Evolutionary conservation across 2,888 invertebrate species (phyloP), one percentile per base, ranked within the genome.

Genomic region (Scaptomyza reducta): DNA sequence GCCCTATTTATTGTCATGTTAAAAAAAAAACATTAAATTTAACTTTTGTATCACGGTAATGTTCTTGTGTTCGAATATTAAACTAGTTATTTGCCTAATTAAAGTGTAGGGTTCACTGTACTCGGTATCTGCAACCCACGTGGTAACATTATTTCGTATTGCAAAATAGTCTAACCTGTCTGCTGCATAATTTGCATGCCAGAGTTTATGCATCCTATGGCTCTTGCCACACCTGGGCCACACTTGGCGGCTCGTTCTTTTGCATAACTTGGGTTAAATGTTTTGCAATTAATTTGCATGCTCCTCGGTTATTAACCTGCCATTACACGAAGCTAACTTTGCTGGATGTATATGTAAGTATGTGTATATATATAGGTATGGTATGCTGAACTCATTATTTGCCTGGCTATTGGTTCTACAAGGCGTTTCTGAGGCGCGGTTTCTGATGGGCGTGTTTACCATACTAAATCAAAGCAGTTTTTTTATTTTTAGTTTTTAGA

Each of bases 281-380:
- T 67, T 87, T 89, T 62, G 88, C 88, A 78, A 84, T 89, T 84
- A 88, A 89, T 87, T 84, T 81, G 81, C 82, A 66, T 73, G 83
- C 83, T 68, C 63, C 82, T 59, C 83, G 88, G 88, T 84, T 89
- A 82, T 84, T 84, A 84, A 87, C 82, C 83, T 71, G 68, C 86
- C 85, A 81, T 56, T 68, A 16, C 16, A 65, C 61, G 58, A 60
- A 38, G 38, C 25, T 47, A 59, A 57, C 55, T 29, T 35, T 40
- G 38, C 22, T 22, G 27, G 47, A 14, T 42, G 27, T 13, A 13
- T 22, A 22, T 22, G 22, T 22, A 22, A 22, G 22, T 3, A 22
- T 22, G 22, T 22, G 5, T 33, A 31, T 18, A 22, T 33, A 31
- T 18, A 13, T 18, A 18, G 14, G 16, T 6, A 6, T 10, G 14